phyloP scores from a whole-genome alignment of 2,797 vertebrate genomes.

The Cottoperca gobio region DNA sequence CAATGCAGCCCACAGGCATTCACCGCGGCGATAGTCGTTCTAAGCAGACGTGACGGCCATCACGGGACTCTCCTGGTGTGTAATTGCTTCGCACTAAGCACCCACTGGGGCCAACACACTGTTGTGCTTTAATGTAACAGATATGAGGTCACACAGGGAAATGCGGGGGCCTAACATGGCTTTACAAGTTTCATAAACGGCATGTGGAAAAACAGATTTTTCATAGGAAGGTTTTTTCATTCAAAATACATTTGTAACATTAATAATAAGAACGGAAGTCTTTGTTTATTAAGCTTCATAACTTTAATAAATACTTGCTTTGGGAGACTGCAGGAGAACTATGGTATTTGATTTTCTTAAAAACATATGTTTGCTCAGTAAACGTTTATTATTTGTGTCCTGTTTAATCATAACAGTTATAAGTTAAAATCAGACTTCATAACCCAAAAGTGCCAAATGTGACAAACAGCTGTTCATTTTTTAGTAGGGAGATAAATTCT shows the following conservation, averaged over 20 bases:
- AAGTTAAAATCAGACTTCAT: constrained; percentile 8
- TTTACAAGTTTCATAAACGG: constrained; percentile 12
- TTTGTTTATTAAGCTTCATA: background rate
- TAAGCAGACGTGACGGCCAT: constrained; percentile 31
- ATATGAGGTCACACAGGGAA: constrained; percentile 22
- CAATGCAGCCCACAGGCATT: constrained; percentile 30
- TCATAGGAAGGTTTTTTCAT: background rate
- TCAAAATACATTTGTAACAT: constrained; percentile 1
- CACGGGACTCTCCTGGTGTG: constrained; percentile 34
- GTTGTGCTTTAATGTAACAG: constrained; percentile 22
- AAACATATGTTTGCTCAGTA: background rate
- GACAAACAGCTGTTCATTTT: constrained; percentile 42
- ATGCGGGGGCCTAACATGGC: background rate
- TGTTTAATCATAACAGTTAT: background rate
- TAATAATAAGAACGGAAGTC: background rate
- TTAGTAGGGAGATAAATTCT: constrained; percentile 18
- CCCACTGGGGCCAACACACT: constrained; percentile 35
- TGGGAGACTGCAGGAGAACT: background rate
- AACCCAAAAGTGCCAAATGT: background rate
- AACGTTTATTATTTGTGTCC: background rate
- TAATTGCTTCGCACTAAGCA: constrained; percentile 63
- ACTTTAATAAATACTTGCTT: background rate
- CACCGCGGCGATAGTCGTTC: constrained; percentile 17
- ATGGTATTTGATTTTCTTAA: background rate
- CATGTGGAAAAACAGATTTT: background rate